Evolutionary conservation across 2,113 vertebrate genomes (phyloP), one percentile per base, ranked within the genome.

Genomic region (Lepidothrix coronata): DNA sequence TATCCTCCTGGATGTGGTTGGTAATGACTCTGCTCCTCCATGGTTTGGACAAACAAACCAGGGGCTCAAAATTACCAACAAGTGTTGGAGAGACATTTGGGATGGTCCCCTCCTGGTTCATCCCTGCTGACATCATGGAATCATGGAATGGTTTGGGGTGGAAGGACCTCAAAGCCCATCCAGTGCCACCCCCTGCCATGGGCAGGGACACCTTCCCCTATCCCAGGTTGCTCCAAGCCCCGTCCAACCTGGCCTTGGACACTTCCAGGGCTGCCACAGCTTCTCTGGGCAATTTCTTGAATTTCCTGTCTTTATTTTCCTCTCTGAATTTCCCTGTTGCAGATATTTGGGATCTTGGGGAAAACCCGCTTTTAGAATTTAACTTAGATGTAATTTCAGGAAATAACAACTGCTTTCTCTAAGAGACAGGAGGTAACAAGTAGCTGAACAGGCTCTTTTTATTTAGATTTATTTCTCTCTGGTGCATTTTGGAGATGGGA

Each of bases 1-100:
- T 9, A 1, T 7, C 54, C 22, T 0, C 24, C 0, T 27, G 21
- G 43, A 9, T 27, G 1, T 16, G 43, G 8, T 5, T 23, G 12
- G 25, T 49, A 1, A 7, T 5, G 51, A 14, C 28, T 2, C 3
- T 3, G 6, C 15, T 78, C 11, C 43, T 75, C 43, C 0, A 0
- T 16, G 75, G 3, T 5, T 19, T 39, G 82, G 57, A 9, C 66
- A 44, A 15, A 25, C 28, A 16, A 14, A 41, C 14, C 39, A 16
- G 1, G 7, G 9, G 18, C 70, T 62, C 59, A 8, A 9, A 48
- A 27, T 7, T 7, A 7, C 44, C 41, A 9, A 0, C 13, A 6
- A 4, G 49, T 5, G 1, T 4, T 27, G n/a, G 7, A 12, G 80
- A 9, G n/a, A 24, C 0, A 0, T 6, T 44, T 39, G 71, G 79